Evolutionary conservation across 2,888 invertebrate genomes (phyloP).

Genomic region (Theristus sp.): DNA sequence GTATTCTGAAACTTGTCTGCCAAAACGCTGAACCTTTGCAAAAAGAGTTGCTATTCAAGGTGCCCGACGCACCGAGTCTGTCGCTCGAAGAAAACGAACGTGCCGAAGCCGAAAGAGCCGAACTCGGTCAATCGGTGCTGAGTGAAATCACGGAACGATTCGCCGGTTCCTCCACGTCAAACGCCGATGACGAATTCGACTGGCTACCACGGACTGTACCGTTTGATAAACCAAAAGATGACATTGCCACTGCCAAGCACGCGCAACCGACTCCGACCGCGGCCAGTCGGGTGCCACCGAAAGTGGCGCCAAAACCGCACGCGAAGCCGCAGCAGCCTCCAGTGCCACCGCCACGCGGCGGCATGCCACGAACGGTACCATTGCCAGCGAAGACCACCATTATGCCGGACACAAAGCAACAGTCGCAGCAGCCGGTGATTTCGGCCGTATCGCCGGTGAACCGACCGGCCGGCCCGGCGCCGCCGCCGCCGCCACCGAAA

Average conservation of each 20-base stretch:
- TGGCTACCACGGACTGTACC: neutral
- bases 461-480: neutral
- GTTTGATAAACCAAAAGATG: neutral
- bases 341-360: neutral
- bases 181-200: constrained; percentile 3
- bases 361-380: neutral
- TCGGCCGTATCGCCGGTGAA: too few relatives aligned
- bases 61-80: neutral
- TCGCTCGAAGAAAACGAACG: neutral
- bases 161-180: neutral
- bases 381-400: too few relatives aligned
- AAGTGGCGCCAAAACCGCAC: neutral
- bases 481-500: neutral
- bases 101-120: neutral
- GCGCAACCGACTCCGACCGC: neutral
- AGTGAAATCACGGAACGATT: constrained; percentile 5
- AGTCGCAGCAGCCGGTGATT: too few relatives aligned
- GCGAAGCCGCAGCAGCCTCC: neutral
- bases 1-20: too few relatives aligned
- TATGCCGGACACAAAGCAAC: too few relatives aligned
- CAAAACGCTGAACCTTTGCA: too few relatives aligned
- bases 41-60: neutral
- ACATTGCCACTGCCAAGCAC: too few relatives aligned
- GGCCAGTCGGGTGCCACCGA: neutral
- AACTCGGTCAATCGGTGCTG: constrained; percentile 3